Base-by-base conservation (phyloP, 1,140 invertebrate genomes). In the Leptopilina boulardi region DNA sequence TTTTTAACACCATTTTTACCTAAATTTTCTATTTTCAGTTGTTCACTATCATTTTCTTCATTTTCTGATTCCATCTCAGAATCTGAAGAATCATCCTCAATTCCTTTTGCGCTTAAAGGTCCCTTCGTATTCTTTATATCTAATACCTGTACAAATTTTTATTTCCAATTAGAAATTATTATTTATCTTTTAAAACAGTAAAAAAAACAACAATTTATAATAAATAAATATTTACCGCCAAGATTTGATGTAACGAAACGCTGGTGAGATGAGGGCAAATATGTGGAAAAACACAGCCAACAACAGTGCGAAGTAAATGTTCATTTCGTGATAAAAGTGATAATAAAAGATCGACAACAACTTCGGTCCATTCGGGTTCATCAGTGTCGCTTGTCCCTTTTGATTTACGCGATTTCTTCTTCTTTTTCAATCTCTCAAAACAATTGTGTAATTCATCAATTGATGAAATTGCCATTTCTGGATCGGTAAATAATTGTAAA, bases 361-460 rank as follows among this genome's bases (percentile, higher is more conserved):
- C 95, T 91, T 96, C 95, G 73, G 95, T 93, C 96, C 96, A 97
- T 79, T 93, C 89, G 15, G 94, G 94, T 86, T 96, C 94, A 51
- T 92, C 90, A 42, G 89, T 84, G 1, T 89, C 85, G 2, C 3
- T 15, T 19, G 87, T 78, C 15, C 47, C 86, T 83, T 85, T 89
- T 81, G 72, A 83, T 83, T 90, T 91, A 23, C 83, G 85, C 13
- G 89, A 88, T 19, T 87, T 90, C 70, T 90, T 89, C 78, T 86
- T 90, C 70, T 90, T 89, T 78, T 86, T 91, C 13, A 93, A 91
- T 87, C 93, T 92, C 72, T 94, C 91, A 83, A 93, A 94, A 81
- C 95, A 96, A 83, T 91, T 92, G 81, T 94, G 92, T 19, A 96
- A 85, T 87, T 96, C 95, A 76, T 93, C 91, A 42, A 96, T 92